Conservation (phyloP, 2,888 invertebrate genomes). For the Agrilus biguttatus region DNA sequence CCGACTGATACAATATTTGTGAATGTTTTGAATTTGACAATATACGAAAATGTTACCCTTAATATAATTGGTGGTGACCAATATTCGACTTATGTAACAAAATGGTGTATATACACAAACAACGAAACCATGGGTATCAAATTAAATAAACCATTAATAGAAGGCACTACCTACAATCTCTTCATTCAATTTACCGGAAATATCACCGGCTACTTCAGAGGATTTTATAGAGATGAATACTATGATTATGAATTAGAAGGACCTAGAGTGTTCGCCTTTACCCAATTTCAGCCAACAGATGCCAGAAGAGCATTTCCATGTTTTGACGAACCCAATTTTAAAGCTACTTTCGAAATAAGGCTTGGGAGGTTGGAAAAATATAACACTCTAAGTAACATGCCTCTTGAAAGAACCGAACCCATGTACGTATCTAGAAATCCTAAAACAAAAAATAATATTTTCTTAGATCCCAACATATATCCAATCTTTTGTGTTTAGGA, state of each 20-base stretch:
- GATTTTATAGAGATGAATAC: constrained; percentile 58
- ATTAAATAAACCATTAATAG: constrained; percentile 33
- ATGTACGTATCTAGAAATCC: constrained; percentile 44
- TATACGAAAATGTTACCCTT: no score
- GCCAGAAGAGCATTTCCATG: constrained; percentile 82
- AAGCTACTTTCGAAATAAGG: constrained; percentile 63
- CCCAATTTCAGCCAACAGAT: constrained; percentile 66
- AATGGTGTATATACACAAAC: constrained; percentile 33
- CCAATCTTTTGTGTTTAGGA: constrained; percentile 29
- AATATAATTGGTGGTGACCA: no score
- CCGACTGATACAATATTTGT: constrained; percentile 47
- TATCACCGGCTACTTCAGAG: constrained; percentile 45
- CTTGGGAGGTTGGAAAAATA: constrained; percentile 47
- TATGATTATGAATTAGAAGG: constrained; percentile 35
- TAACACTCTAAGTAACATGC: constrained; percentile 66
- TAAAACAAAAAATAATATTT: neutral
- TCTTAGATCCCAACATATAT: constrained; percentile 1
- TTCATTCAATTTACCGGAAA: constrained; percentile 46
- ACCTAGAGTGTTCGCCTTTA: constrained; percentile 50
- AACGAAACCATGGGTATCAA: constrained; percentile 47
- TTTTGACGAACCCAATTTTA: constrained; percentile 81
- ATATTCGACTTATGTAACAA: constrained; percentile 23
- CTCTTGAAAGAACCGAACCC: constrained; percentile 33
- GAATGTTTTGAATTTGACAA: constrained; percentile 46
- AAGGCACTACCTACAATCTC: constrained; percentile 37